These are phyloP conservation scores for Tenthredo scrophulariae DNA, from an alignment of 2,888 invertebrate genomes.

Conservation along the genomic window DNA sequence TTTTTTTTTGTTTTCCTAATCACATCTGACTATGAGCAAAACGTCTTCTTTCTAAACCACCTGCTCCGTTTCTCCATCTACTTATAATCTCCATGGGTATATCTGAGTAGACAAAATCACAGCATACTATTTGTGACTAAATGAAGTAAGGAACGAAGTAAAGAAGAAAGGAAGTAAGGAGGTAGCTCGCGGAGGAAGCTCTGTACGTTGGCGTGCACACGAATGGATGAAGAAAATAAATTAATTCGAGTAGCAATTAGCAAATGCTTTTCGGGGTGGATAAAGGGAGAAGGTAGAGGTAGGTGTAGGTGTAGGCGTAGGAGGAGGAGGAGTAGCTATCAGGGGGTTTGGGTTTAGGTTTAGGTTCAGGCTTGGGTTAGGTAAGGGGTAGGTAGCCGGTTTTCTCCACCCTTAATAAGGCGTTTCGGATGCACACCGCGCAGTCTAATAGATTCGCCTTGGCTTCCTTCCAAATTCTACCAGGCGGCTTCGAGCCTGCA, in stretches of 20 bases:
- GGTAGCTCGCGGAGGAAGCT: background rate
- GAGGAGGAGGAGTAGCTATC: background rate
- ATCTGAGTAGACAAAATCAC: too few species aligned
- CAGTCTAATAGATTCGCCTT: conserved; percentile 66
- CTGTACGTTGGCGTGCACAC: background rate
- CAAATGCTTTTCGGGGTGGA: conserved; percentile 21
- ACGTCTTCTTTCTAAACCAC: too few species aligned
- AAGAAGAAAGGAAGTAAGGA: background rate
- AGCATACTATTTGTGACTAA: too few species aligned
- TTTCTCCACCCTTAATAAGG: conserved; percentile 61
- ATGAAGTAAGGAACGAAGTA: too few species aligned
- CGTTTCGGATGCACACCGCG: conserved; percentile 59
- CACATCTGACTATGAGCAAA: too few species aligned
- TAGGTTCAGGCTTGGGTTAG: background rate
- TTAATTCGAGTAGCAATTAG: conserved; percentile 50
- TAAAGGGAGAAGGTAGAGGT: background rate
- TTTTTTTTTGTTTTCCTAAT: too few species aligned
- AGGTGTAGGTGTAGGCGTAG: background rate
- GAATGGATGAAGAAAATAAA: background rate
- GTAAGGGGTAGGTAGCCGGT: background rate
- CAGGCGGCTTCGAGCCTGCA: conserved; percentile 27
- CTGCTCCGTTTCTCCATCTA: too few species aligned
- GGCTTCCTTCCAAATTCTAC: conserved; percentile 63
- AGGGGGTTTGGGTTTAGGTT: background rate
- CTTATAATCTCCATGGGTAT: too few species aligned